A percentile compares a stretch with the other conserved stretches of the same genome.
phyloP scores from a whole-genome alignment of 2,888 invertebrate genomes.

The Tenthredo notha region DNA sequence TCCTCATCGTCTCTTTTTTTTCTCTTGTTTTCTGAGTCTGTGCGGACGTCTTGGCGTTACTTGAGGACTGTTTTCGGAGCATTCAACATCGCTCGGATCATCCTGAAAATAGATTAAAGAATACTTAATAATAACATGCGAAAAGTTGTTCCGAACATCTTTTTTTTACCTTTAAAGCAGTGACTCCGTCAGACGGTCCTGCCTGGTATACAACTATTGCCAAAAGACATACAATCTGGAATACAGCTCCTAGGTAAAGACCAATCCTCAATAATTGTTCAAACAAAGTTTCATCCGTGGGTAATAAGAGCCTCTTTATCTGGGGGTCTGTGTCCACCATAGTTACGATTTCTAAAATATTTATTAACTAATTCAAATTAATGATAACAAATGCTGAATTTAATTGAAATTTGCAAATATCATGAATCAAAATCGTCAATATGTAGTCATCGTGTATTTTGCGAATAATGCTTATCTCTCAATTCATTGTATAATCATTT shows the following conservation, averaged over 20 bases:
- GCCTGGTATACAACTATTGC: slow-evolving; percentile 86
- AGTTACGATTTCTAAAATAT: background rate
- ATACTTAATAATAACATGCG: background rate
- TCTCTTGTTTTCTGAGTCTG: slow-evolving; percentile 84
- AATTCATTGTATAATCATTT: background rate
- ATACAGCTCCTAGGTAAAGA: slow-evolving; percentile 92
- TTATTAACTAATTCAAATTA: background rate
- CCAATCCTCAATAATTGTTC: slow-evolving; percentile 80
- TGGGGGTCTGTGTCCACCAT: slow-evolving; percentile 76
- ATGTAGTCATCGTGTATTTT: background rate
- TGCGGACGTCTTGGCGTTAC: slow-evolving; percentile 85
- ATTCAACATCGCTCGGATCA: slow-evolving; percentile 87
- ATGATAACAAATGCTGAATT: background rate
- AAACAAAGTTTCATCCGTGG: slow-evolving; percentile 74
- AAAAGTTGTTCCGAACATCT: background rate
- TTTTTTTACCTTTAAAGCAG: slow-evolving; percentile 72
- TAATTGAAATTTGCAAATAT: background rate
- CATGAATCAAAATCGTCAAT: background rate
- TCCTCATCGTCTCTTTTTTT: slow-evolving; percentile 84
- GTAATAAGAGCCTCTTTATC: slow-evolving; percentile 73
- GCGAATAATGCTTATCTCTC: background rate
- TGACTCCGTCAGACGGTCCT: slow-evolving; percentile 73
- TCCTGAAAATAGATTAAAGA: slow-evolving; percentile 76
- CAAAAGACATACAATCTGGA: slow-evolving; percentile 90
- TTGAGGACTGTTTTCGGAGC: slow-evolving; percentile 87